Percentiles rank a stretch among this genome's conserved stretches.
Evolutionary conservation across 1,140 invertebrate genomes (phyloP).

Genomic region (Ceratina australensis): DNA sequence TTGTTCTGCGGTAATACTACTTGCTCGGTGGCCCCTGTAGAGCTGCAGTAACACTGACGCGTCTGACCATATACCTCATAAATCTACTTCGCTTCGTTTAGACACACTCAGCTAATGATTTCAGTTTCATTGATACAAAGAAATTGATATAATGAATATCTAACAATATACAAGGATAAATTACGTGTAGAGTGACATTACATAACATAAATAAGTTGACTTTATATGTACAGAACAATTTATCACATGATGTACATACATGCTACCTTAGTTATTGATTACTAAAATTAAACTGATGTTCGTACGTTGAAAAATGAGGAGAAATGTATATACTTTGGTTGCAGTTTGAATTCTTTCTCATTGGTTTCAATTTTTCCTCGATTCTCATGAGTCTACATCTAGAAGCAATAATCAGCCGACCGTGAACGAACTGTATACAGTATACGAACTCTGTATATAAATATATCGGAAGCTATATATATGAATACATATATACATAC

Average conservation of each 20-base stretch:
- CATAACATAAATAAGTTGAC: too few relatives aligned
- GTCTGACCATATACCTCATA: not conserved
- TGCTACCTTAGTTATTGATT: too few relatives aligned
- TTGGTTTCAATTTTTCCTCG: not conserved
- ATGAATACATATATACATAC: not conserved
- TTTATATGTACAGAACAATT: too few relatives aligned
- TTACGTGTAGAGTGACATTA: too few relatives aligned
- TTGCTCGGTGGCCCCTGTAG: not conserved
- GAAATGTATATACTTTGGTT: not conserved
- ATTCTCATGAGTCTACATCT: not conserved
- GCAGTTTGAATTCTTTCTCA: not conserved
- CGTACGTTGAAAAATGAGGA: too few relatives aligned
- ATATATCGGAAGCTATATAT: not conserved
- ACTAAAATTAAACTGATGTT: too few relatives aligned
- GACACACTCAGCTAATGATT: not conserved
- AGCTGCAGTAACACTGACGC: not conserved
- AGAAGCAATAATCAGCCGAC: slow-evolving; percentile 1
- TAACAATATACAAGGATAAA: too few relatives aligned
- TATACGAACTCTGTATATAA: not conserved
- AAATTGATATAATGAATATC: too few relatives aligned
- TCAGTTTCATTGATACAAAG: too few relatives aligned
- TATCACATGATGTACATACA: too few relatives aligned
- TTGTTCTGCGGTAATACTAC: slow-evolving; percentile 28
- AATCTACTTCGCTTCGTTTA: not conserved
- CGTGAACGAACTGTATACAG: not conserved